phyloP scores from a whole-genome alignment of 92 coral and sea anemone genomes.

The Paramuricea clavata region DNA sequence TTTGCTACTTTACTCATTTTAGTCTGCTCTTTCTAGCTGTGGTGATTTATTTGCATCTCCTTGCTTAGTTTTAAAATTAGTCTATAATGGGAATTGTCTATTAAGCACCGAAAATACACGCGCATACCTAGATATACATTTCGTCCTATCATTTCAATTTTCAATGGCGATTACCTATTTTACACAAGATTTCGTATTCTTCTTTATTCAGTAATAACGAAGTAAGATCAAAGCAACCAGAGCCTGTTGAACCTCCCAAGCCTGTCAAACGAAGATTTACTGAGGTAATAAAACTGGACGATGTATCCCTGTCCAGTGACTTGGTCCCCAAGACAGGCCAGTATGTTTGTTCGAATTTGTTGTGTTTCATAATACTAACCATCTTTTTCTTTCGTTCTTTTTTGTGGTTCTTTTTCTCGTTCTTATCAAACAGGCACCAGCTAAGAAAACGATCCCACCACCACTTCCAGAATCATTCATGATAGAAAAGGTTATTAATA shows the following conservation, averaged over 20 bases:
- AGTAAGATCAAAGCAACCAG: background rate
- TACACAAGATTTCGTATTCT: no score
- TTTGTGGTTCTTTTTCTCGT: constrained; percentile 45
- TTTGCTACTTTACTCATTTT: no score
- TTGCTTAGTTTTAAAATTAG: no score
- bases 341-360: no score
- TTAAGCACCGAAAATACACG: no score
- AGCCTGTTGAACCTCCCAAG: background rate
- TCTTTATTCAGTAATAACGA: background rate
- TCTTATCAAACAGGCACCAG: constrained; percentile 50
- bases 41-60: no score
- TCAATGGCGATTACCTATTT: no score
- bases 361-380: background rate
- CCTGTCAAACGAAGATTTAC: constrained; percentile 39
- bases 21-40: no score
- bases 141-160: no score
- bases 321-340: background rate
- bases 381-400: constrained; percentile 24
- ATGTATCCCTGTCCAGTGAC: no score
- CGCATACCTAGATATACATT: no score
- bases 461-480: background rate
- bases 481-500: constrained; percentile 10
- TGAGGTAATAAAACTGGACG: constrained; percentile 18
- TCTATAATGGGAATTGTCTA: no score
- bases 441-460: constrained; percentile 1